phyloP scores from a whole-genome alignment of 1,140 invertebrate genomes.

The Zaprionus ghesquierei region DNA sequence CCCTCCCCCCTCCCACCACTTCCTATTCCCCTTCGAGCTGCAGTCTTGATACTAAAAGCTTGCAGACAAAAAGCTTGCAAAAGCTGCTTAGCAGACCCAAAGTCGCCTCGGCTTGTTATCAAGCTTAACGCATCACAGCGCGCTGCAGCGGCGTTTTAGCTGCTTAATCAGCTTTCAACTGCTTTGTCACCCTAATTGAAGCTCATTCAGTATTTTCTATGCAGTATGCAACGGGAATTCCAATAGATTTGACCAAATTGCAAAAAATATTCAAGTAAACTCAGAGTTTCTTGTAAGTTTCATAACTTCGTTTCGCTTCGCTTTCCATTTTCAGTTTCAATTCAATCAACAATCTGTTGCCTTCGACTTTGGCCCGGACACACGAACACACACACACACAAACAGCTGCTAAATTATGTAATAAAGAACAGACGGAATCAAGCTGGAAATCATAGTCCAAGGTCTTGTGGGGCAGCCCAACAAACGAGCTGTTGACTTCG shows the following conservation, averaged over 20 bases:
- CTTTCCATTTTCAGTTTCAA: constrained; percentile 50
- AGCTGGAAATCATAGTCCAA: constrained; percentile 53
- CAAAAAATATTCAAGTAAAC: too few relatives aligned
- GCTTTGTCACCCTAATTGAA: not conserved
- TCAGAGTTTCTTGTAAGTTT: not conserved
- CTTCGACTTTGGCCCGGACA: constrained; percentile 43
- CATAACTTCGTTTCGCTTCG: constrained; percentile 2
- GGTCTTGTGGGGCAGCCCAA: constrained; percentile 47
- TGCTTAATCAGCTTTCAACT: not conserved
- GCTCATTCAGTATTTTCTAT: not conserved
- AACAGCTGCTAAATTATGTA: constrained; percentile 55
- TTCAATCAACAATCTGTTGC: constrained; percentile 70
- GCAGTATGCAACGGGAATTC: too few relatives aligned
- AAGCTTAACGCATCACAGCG: not conserved
- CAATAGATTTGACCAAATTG: not conserved
- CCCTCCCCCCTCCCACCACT: not conserved
- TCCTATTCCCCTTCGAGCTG: not conserved
- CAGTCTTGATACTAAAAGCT: not conserved
- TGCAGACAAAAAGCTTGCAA: not conserved
- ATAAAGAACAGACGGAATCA: constrained; percentile 54
- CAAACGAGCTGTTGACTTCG: constrained; percentile 40
- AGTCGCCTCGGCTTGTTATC: not conserved
- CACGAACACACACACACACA: constrained; percentile 17
- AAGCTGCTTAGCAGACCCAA: not conserved
- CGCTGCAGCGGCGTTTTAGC: not conserved